These are phyloP conservation scores for Trissoscelio sp. DNA, from an alignment of 2,888 invertebrate species.

Conservation along the genomic window DNA sequence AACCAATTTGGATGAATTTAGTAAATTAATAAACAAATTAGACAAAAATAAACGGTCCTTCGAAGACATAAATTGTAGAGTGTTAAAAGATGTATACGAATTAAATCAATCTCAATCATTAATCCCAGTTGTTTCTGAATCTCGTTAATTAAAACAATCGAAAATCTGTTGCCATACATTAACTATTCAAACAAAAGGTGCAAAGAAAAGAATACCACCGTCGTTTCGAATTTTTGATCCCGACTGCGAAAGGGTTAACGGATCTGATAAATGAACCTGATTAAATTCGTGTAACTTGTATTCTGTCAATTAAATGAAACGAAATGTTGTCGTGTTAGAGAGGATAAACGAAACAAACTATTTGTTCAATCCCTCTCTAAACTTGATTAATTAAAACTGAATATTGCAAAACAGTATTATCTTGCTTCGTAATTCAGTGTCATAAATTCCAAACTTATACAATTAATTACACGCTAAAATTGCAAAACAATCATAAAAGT, in stretches of 20 bases:
- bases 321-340: constrained; percentile 1
- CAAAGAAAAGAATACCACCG: background rate
- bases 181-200: no score
- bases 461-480: no score
- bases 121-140: no score
- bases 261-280: constrained; percentile 52
- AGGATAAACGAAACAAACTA: constrained; percentile 3
- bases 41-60: no score
- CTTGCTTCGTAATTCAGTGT: background rate
- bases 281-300: constrained; percentile 52
- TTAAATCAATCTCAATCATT: no score
- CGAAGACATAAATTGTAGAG: no score
- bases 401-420: background rate
- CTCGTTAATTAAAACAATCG: no score
- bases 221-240: constrained; percentile 12
- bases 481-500: background rate
- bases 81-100: no score
- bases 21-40: no score
- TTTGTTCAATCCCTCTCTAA: no score
- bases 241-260: constrained; percentile 40
- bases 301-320: constrained; percentile 49
- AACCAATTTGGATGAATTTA: no score
- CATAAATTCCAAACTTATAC: no score
- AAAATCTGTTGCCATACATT: background rate
- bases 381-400: constrained; percentile 7